A percentile compares a stretch with the other conserved stretches of the same genome.
These are phyloP conservation scores for Halotydeus destructor DNA, from an alignment of 1,140 invertebrate genomes.

Conservation along the genomic window DNA sequence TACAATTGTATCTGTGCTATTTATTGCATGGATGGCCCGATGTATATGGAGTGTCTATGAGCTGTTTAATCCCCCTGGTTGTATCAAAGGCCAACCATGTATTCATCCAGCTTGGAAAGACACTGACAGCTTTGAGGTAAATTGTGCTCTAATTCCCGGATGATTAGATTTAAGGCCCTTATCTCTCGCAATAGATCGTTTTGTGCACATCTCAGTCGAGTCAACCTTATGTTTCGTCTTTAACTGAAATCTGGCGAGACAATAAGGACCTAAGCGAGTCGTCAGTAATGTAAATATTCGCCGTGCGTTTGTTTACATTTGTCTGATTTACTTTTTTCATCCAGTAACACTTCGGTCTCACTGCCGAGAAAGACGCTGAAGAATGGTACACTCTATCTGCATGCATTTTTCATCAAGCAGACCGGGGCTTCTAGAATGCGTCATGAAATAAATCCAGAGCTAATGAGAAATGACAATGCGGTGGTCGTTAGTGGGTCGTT, in stretches of 20 bases:
- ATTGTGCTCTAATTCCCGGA: slow-evolving; percentile 30
- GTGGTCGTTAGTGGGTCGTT: slow-evolving; percentile 36
- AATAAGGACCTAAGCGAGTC: slow-evolving; percentile 13
- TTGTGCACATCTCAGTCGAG: slow-evolving; percentile 19
- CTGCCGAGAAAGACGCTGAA: slow-evolving; percentile 43
- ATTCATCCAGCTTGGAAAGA: slow-evolving; percentile 22
- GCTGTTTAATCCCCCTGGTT: slow-evolving; percentile 45
- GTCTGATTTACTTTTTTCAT: slow-evolving; percentile 18
- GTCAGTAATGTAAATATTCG: background rate
- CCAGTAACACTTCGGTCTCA: slow-evolving; percentile 35
- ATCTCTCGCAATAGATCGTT: slow-evolving; percentile 16
- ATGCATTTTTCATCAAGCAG: slow-evolving; percentile 27
- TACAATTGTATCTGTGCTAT: background rate
- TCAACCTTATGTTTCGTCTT: slow-evolving; percentile 13
- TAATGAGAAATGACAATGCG: slow-evolving; percentile 29
- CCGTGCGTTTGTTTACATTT: background rate
- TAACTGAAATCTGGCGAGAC: slow-evolving; percentile 16
- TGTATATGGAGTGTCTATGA: slow-evolving; percentile 47
- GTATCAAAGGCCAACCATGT: slow-evolving; percentile 25
- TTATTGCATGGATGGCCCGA: slow-evolving; percentile 43
- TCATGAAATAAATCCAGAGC: slow-evolving; percentile 17
- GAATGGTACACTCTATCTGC: slow-evolving; percentile 52
- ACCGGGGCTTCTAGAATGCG: slow-evolving; percentile 19
- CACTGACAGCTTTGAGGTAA: slow-evolving; percentile 31
- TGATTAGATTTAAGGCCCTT: slow-evolving; percentile 19